phyloP scores from a whole-genome alignment of 2,888 invertebrate genomes.

The Diarsia mendica region DNA sequence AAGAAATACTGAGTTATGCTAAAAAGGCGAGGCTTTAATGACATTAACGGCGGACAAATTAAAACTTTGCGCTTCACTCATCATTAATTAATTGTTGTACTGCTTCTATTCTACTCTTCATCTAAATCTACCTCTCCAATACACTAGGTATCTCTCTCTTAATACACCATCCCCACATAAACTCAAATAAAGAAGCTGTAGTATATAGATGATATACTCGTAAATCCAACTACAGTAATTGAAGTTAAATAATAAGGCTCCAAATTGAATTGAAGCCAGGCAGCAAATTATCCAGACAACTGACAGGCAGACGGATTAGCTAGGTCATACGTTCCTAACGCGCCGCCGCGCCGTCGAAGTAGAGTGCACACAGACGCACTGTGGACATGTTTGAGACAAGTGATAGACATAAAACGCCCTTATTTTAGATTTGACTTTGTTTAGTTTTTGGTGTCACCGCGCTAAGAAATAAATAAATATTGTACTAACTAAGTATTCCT shows the following conservation, averaged over 20 bases:
- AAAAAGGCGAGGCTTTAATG: no score
- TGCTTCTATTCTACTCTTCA: no score
- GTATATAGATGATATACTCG: slow-evolving; percentile 6
- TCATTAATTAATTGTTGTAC: background rate
- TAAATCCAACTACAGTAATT: slow-evolving; percentile 39
- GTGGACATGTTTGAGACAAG: background rate
- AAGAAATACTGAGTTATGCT: no score
- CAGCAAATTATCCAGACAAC: slow-evolving; percentile 59
- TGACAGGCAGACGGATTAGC: slow-evolving; percentile 50
- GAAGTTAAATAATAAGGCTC: no score
- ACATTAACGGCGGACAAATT: background rate
- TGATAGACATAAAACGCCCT: slow-evolving; percentile 1
- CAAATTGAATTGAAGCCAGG: slow-evolving; percentile 56
- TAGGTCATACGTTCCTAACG: slow-evolving; percentile 53
- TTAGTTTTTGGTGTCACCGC: no score
- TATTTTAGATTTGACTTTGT: background rate
- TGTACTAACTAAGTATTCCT: no score
- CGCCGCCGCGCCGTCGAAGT: slow-evolving; percentile 9
- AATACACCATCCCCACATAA: slow-evolving; percentile 4
- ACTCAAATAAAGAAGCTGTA: background rate
- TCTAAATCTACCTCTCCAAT: background rate
- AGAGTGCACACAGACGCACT: slow-evolving; percentile 34
- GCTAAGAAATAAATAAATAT: no score
- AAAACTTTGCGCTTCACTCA: background rate
- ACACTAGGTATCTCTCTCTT: no score